phyloP scores from a whole-genome alignment of 2,888 invertebrate genomes.

The Trisateles emortualis region DNA sequence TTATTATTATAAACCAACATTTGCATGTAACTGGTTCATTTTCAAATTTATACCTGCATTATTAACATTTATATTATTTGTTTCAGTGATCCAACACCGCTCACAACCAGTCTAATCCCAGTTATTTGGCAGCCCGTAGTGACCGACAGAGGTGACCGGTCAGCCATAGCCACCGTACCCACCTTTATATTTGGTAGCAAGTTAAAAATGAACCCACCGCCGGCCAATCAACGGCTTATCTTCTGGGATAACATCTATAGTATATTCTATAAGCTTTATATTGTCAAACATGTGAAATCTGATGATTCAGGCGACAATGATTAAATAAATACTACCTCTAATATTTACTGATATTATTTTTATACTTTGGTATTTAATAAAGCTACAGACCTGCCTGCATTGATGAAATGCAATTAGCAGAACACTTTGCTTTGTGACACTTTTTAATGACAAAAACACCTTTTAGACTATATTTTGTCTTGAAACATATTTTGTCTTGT shows the following conservation, averaged over 20 bases:
- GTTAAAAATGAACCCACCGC: conserved; percentile 47
- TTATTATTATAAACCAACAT: too few species aligned
- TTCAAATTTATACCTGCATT: too few species aligned
- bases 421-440: too few species aligned
- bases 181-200: conserved; percentile 54
- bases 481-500: too few species aligned
- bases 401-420: too few species aligned
- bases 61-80: neutral
- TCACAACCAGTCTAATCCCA: conserved; percentile 65
- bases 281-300: conserved; percentile 12
- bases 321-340: too few species aligned
- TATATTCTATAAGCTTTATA: conserved; percentile 62
- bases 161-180: conserved; percentile 51
- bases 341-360: too few species aligned
- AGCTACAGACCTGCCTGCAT: too few species aligned
- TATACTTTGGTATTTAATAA: too few species aligned
- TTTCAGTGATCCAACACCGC: conserved; percentile 77
- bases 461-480: too few species aligned
- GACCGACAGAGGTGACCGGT: conserved; percentile 27
- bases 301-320: conserved; percentile 20
- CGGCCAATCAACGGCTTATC: conserved; percentile 52
- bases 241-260: conserved; percentile 76
- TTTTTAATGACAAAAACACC: too few species aligned
- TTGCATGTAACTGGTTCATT: too few species aligned
- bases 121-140: conserved; percentile 70